These are phyloP conservation scores for Deroplatys truncata DNA, from an alignment of 2,888 invertebrate genomes.

Conservation along the genomic window DNA sequence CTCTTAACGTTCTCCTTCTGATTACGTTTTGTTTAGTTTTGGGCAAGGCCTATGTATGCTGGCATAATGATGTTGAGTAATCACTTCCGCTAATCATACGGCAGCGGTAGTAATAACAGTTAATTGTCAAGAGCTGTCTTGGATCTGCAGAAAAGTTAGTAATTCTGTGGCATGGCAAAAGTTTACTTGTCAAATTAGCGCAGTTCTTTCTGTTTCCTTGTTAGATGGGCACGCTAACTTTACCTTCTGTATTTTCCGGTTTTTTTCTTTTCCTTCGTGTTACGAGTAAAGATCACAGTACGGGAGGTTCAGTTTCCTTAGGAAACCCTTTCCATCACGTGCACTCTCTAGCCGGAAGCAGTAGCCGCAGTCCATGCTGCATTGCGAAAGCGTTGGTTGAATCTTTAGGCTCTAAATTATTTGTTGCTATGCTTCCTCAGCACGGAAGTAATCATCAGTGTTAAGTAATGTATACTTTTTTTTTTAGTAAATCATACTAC, in stretches of 20 bases:
- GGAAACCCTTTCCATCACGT: not conserved
- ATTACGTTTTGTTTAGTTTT: no score
- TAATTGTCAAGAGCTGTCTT: not conserved
- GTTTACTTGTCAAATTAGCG: not conserved
- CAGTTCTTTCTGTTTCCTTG: not conserved
- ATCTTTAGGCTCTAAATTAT: no score
- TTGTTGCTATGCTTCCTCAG: no score
- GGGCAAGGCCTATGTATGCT: no score
- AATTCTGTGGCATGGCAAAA: not conserved
- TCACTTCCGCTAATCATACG: not conserved
- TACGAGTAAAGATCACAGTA: not conserved
- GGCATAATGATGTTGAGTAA: not conserved
- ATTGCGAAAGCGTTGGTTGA: not conserved
- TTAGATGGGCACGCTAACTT: not conserved
- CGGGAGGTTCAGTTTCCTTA: not conserved
- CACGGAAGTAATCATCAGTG: no score
- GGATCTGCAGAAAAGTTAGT: not conserved
- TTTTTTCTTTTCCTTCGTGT: not conserved
- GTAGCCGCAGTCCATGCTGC: not conserved
- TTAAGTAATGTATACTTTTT: no score
- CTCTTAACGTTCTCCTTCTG: no score
- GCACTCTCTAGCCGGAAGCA: not conserved
- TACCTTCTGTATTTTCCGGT: not conserved
- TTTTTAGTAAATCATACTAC: no score
- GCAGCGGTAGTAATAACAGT: not conserved